Evolutionary conservation across 2,113 vertebrate species (phyloP), one percentile per base, ranked within the genome.

Genomic region (Psettodes erumei): DNA sequence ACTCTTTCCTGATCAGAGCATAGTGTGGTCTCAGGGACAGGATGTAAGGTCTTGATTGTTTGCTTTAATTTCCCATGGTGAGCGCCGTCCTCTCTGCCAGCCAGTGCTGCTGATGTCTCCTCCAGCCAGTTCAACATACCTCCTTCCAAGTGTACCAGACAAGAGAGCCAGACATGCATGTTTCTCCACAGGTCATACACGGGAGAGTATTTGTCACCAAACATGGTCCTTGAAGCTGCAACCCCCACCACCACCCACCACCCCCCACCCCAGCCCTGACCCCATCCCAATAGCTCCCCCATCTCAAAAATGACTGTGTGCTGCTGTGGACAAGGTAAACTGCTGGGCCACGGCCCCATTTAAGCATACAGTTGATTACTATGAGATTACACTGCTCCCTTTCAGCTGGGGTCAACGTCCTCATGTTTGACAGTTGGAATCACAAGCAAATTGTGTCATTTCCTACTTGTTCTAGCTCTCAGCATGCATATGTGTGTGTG

Each of bases 11-110:
- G 86, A 87, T 86, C 87, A 77, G 81, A 86, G 75, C 74, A 59
- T 55, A 45, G 74, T 72, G 86, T 73, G 87, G 88, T 90, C 88
- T 81, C 63, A 59, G 70, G 77, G 79, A 91, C 87, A 93, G 92
- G 93, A 94, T 92, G 88, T 82, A 65, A 85, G 88, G 82, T 86
- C 86, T 79, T 91, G 91, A 93, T 92, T 93, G 92, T 93, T 93
- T 93, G 86, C 87, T 92, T 93, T 90, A 82, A 90, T 94, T 91
- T 93, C 88, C 89, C 93, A 83, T 79, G 85, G 85, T 86, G 85
- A 92, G 83, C 82, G 75, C 75, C 63, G 80, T 75, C 83, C 53
- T 73, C 62, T n/a, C 75, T 83, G 79, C 86, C 83, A 81, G 80
- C 72, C 77, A 68, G 37, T 38, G 50, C 53, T 27, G 61, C 69